phyloP scores from a whole-genome alignment of 2,888 invertebrate genomes.

The Orchesella flavescens region DNA sequence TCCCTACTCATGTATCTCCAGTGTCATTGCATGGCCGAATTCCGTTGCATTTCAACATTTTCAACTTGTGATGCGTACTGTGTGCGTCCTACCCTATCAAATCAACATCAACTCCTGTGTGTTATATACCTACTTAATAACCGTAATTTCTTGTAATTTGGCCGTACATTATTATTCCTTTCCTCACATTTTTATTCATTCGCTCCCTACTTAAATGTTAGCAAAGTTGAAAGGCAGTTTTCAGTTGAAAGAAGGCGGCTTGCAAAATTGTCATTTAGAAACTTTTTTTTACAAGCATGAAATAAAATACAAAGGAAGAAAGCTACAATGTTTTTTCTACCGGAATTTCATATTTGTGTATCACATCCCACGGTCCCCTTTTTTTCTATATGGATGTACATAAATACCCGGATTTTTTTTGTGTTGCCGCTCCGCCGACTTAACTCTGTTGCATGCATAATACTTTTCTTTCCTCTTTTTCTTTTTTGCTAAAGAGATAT shows the following conservation, averaged over 20 bases:
- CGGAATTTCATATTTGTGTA: not conserved
- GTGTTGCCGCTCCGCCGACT: slow-evolving; percentile 10
- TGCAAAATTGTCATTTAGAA: slow-evolving; percentile 6
- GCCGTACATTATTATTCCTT: not conserved
- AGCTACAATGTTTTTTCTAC: not conserved
- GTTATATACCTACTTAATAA: too few relatives aligned
- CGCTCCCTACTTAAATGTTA: too few relatives aligned
- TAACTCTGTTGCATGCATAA: too few relatives aligned
- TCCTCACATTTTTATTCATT: slow-evolving; percentile 3
- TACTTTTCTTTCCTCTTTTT: too few relatives aligned
- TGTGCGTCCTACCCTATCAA: not conserved
- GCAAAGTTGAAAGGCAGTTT: too few relatives aligned
- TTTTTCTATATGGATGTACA: not conserved
- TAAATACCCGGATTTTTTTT: not conserved
- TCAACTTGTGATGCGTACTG: not conserved
- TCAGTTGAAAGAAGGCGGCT: too few relatives aligned
- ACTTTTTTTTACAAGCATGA: not conserved
- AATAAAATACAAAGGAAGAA: not conserved
- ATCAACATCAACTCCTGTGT: too few relatives aligned
- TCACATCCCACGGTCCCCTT: not conserved
- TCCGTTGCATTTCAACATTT: not conserved
- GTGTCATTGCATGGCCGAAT: not conserved
- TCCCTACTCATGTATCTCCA: not conserved
- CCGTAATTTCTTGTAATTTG: too few relatives aligned
- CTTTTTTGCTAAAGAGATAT: slow-evolving; percentile 17